Conservation (phyloP, 2,888 invertebrate genomes). For the Pyrrhia umbra region DNA sequence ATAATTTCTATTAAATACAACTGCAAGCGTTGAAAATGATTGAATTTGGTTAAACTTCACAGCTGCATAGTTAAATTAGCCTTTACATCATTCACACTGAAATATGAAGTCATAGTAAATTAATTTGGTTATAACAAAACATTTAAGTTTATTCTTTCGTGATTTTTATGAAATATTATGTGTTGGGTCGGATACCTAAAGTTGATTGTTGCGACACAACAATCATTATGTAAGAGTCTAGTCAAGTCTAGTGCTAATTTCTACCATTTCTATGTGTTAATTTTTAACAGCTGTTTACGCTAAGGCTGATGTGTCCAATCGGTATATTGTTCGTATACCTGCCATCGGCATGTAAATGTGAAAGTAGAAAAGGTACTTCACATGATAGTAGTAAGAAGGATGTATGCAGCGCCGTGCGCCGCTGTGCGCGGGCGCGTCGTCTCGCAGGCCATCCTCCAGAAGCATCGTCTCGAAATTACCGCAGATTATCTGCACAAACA, state of each 20-base stretch:
- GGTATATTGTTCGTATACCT: conserved; percentile 50
- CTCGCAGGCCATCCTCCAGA: conserved; percentile 72
- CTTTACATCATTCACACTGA: conserved; percentile 17
- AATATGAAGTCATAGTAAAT: conserved; percentile 26
- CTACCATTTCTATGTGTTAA: conserved; percentile 71
- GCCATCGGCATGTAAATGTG: conserved; percentile 60
- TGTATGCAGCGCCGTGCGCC: conserved; percentile 80
- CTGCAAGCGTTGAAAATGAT: conserved; percentile 20
- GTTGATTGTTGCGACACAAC: conserved; percentile 55
- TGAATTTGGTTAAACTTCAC: conserved; percentile 9
- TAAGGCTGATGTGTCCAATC: conserved; percentile 27
- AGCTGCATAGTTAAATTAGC: conserved; percentile 22
- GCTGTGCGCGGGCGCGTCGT: conserved; percentile 73
- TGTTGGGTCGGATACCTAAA: conserved; percentile 20
- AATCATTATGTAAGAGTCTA: conserved; percentile 66
- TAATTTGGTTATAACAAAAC: neutral
- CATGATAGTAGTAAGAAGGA: conserved; percentile 86
- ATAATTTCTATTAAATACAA: conserved; percentile 14
- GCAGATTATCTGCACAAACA: conserved; percentile 77
- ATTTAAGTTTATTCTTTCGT: neutral
- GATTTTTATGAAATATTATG: conserved; percentile 6
- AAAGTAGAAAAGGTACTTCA: conserved; percentile 68
- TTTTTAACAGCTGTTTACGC: conserved; percentile 50
- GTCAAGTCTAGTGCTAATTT: conserved; percentile 64
- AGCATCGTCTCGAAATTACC: conserved; percentile 77